A percentile compares a stretch with the other conserved stretches of the same genome.
Conservation (phyloP, 2,797 vertebrate genomes). For the Pristis pectinata region DNA sequence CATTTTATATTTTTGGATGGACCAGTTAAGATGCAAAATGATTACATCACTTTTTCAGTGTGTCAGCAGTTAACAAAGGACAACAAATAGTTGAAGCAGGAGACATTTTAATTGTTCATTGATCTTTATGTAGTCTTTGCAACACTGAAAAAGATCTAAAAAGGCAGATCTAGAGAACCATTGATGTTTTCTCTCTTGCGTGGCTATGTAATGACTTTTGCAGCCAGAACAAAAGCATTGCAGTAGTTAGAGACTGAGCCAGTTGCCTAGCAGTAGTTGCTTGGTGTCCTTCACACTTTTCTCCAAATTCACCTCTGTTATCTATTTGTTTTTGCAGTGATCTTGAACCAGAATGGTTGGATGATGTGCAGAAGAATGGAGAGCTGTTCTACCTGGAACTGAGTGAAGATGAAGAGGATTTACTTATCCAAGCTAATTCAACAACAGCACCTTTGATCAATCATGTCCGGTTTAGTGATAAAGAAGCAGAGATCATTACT, state of each 20-base stretch:
- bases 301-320: not conserved
- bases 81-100: too few species aligned
- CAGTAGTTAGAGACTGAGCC: not conserved
- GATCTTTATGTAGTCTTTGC: too few species aligned
- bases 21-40: too few species aligned
- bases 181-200: not conserved
- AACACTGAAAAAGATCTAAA: too few species aligned
- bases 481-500: constrained; percentile 79
- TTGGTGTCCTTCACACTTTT: not conserved
- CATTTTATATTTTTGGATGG: too few species aligned
- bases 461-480: constrained; percentile 83
- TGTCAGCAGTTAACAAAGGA: too few species aligned
- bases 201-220: not conserved
- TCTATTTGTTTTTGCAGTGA: constrained; percentile 61
- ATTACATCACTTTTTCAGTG: too few species aligned
- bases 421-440: constrained; percentile 57
- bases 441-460: constrained; percentile 64
- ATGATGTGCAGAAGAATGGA: constrained; percentile 85
- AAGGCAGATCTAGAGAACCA: too few species aligned
- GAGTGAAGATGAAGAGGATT: constrained; percentile 84
- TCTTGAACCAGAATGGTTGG: constrained; percentile 88
- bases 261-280: not conserved
- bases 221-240: not conserved
- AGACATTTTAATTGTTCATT: too few species aligned
- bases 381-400: constrained; percentile 93